Base-by-base conservation (phyloP, 2,797 vertebrate species). In the Pangasius larnaudii region DNA sequence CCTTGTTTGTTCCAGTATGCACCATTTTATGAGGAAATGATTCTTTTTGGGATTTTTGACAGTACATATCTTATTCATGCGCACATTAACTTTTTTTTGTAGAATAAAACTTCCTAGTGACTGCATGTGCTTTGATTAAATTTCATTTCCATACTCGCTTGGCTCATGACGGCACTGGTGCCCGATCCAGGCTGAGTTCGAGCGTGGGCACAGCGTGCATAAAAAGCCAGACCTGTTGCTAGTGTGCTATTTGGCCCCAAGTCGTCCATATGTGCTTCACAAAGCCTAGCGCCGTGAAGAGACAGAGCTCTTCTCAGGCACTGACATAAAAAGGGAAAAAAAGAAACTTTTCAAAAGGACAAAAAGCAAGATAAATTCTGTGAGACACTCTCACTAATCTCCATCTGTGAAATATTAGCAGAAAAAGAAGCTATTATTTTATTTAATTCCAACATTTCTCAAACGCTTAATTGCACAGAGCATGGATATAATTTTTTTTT, bases 211-310 rank as follows among this genome's bases (percentile, higher is more conserved):
- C 89, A 89, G 83, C 63, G 84, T 74, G 59, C 27, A 74, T 58
- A 72, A 59, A 91, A 89, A 91, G 81, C 36, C 19, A 84, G 30
- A 88, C 82, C 87, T 90, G 87, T 59, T 85, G 67, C 90, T 92
- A 91, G 86, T 86, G 86, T 80, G 53, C 59, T 65, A 69, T 65
- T 91, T 91, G 53, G 88, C 92, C 89, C 90, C 75, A 84, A 93
- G 89, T 92, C 91, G 87, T 91, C 90, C 87, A 89, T 89, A 90
- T 91, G 87, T 80, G 88, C 90, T 87, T 61, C 89, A 86, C 65
- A 91, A 93, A 93, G 53, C 24, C 61, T 84, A 78, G 63, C 72
- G 61, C 80, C 87, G 46, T 85, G 87, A 85, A 88, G 92, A 91
- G 92, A 91, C 53, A 22, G 51, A 79, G 77, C n/a, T 75, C 24